Evolutionary conservation across 2,888 invertebrate genomes (phyloP).

Genomic region (Apodemia duryi): DNA sequence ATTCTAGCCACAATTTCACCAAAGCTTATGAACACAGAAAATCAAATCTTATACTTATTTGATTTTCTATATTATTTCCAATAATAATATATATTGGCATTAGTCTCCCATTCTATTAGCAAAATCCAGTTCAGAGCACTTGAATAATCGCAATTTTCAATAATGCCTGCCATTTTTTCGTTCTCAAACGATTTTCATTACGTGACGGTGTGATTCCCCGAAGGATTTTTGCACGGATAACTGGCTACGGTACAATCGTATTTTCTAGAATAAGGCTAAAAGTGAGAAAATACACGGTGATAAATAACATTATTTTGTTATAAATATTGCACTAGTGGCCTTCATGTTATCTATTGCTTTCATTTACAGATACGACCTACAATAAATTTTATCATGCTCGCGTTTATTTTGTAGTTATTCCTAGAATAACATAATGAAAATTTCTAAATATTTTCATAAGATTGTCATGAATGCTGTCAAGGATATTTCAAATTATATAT

Average conservation of each 20-base stretch:
- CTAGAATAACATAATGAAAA: too few species aligned
- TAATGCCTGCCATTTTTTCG: constrained; percentile 40
- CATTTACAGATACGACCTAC: too few species aligned
- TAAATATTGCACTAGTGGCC: too few species aligned
- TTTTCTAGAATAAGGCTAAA: constrained; percentile 29
- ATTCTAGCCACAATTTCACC: background rate
- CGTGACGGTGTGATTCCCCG: constrained; percentile 41
- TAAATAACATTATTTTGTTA: background rate
- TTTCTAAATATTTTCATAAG: too few species aligned
- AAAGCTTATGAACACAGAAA: background rate
- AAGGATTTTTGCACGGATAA: constrained; percentile 44
- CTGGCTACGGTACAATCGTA: constrained; percentile 34
- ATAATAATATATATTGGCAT: constrained; percentile 9
- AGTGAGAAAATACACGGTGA: constrained; percentile 35
- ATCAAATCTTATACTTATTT: background rate
- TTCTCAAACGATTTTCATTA: constrained; percentile 44
- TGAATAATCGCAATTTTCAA: constrained; percentile 44
- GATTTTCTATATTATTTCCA: background rate
- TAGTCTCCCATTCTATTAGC: background rate
- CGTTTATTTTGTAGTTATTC: too few species aligned
- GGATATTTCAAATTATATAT: too few species aligned
- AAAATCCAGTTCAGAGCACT: constrained; percentile 35
- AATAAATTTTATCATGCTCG: too few species aligned
- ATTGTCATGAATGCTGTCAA: too few species aligned
- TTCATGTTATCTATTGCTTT: too few species aligned